Conservation (phyloP, 2,797 vertebrate species). For the Orientallactaga sibirica region DNA sequence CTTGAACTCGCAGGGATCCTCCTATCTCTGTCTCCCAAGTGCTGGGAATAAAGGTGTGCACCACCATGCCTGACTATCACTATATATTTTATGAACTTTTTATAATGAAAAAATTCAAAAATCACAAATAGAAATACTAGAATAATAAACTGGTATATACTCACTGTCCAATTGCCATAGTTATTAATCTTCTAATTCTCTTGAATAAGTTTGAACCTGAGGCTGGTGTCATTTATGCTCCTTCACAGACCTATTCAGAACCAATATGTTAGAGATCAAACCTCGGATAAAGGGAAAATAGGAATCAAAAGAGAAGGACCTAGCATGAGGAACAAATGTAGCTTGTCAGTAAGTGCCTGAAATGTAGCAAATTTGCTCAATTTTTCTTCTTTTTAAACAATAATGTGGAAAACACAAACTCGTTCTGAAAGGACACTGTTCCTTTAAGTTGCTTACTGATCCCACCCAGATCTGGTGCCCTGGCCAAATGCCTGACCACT, state of each 20-base stretch:
- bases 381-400: not conserved
- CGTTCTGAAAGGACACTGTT: constrained; percentile 64
- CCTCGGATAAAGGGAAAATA: not conserved
- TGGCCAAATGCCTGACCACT: constrained; percentile 85
- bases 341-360: not conserved
- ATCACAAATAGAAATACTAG: constrained; percentile 10
- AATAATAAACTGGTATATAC: not conserved
- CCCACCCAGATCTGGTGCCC: constrained; percentile 76
- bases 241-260: not conserved
- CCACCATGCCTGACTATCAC: not conserved
- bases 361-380: constrained; percentile 38
- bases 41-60: too few relatives aligned
- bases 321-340: constrained; percentile 5
- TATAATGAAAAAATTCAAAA: constrained; percentile 35
- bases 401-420: constrained; percentile 18
- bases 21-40: too few relatives aligned
- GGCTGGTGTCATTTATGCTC: not conserved
- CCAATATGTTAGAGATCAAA: not conserved
- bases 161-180: not conserved
- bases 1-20: too few relatives aligned
- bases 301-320: constrained; percentile 22
- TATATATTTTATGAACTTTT: not conserved
- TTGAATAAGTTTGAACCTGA: constrained; percentile 15
- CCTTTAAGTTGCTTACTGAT: constrained; percentile 84
- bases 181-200: not conserved